Evolutionary conservation across 2,797 vertebrate genomes (phyloP), one percentile per base, ranked within the genome.

Genomic region (Anisognathus igniventris): DNA sequence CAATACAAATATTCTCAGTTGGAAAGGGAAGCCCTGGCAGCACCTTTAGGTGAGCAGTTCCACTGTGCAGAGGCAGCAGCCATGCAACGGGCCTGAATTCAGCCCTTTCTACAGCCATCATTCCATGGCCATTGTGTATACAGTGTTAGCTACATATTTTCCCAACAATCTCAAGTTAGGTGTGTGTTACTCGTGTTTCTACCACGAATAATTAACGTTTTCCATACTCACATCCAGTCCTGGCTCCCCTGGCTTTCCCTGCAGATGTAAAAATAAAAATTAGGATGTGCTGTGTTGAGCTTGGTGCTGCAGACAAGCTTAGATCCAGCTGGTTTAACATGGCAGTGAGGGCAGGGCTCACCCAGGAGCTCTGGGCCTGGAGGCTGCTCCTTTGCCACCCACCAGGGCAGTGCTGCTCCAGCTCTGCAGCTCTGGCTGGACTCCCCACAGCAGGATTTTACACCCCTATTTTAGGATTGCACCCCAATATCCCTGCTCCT

Each of bases 241-340:
- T 48, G 98, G 98, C 95, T 99, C 99, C 22, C 99, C 99, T 2
- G 98, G 97, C 97, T 98, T 98, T 71, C 99, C 99, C 99, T 99
- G 96, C 61, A 40, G 96, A 92, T 42, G 86, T 28, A 80, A 88
- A 94, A 87, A 92, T 16, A 74, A 61, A n/a, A 90, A 60, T 76
- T 58, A 47, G 5, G 23, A 53, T 11, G 6, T 27, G 56, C 7
- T 39, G 1, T 7, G 7, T 30, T 39, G 88, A 85, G 33, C 50
- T 65, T 31, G 40, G n/a, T 21, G 7, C 60, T 22, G 6, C 37
- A 79, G 84, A 24, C 33, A 78, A 73, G 47, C 31, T 70, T 19
- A 1, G 0, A 66, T 10, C 16, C 35, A 45, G 12, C 14, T 80
- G 45, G 31, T 71, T 37, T 67, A 50, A 48, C 8, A 3, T 0